Conservation (phyloP, 2,113 vertebrate species). For the Microcebus murinus region DNA sequence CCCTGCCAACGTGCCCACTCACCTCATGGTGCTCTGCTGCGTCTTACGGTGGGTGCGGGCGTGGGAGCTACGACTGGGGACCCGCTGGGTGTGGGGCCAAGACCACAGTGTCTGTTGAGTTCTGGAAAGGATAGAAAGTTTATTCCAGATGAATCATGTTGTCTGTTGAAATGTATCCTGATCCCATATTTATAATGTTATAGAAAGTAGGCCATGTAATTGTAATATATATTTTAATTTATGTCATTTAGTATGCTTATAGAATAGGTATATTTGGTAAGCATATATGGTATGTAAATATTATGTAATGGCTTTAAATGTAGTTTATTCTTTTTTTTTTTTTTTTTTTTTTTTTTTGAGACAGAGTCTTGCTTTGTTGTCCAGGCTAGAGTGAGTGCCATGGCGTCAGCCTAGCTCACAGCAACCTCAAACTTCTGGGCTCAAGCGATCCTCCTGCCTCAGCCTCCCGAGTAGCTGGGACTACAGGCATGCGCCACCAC, state of each 20-base stretch:
- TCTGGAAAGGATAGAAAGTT: not conserved
- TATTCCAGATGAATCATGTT: not conserved
- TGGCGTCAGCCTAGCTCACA: no score
- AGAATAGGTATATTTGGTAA: not conserved
- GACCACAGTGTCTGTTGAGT: not conserved
- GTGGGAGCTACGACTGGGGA: no score
- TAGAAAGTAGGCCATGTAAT: not conserved
- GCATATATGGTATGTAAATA: not conserved
- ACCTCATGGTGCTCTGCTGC: slow-evolving; percentile 97
- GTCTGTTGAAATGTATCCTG: not conserved
- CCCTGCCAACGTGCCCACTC: slow-evolving; percentile 94
- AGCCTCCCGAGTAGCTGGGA: no score
- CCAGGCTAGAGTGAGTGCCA: no score
- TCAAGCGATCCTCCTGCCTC: no score
- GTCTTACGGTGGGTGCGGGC: slow-evolving; percentile 91
- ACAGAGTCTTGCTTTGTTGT: no score
- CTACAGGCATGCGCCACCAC: no score
- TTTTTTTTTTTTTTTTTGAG: no score
- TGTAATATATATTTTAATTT: not conserved
- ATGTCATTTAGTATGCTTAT: not conserved
- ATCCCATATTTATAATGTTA: not conserved
- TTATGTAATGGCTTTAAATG: not conserved
- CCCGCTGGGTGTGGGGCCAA: not conserved
- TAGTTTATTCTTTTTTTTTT: slow-evolving; percentile 12
- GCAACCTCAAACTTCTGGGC: no score